These are phyloP conservation scores for Meloidogyne hapla DNA, from an alignment of 1,140 invertebrate genomes.

Conservation along the genomic window DNA sequence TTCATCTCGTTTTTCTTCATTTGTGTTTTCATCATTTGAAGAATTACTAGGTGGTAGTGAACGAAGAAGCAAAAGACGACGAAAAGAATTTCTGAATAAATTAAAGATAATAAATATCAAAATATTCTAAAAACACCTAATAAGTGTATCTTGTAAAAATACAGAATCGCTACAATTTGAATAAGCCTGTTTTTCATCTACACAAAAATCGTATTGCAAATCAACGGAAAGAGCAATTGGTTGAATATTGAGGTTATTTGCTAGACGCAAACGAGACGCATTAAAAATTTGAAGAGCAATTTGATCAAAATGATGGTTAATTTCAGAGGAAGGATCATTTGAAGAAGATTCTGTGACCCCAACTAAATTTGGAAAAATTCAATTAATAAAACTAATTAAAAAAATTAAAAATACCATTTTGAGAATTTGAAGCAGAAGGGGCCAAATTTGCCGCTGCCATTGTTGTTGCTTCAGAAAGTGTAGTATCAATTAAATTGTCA, in stretches of 20 bases:
- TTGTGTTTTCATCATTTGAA: not conserved
- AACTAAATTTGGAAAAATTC: not conserved
- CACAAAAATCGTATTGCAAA: not conserved
- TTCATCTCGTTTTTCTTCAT: not conserved
- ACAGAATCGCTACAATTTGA: not conserved
- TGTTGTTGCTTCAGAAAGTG: slow-evolving; percentile 3
- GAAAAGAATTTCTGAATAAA: not conserved
- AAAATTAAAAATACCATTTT: not conserved
- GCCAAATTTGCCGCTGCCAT: not conserved
- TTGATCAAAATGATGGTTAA: not conserved
- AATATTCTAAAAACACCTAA: slow-evolving; percentile 1
- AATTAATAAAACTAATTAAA: too few relatives aligned
- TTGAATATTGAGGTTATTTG: not conserved
- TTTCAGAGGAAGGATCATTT: not conserved
- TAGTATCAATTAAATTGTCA: slow-evolving; percentile 6
- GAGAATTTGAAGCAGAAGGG: not conserved
- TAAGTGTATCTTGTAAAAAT: slow-evolving; percentile 2
- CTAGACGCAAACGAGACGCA: not conserved
- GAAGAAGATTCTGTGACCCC: not conserved
- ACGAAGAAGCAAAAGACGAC: not conserved
- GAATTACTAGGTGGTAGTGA: not conserved
- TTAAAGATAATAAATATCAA: not conserved
- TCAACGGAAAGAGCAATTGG: not conserved
- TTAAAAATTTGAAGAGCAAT: not conserved
- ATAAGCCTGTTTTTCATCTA: not conserved